phyloP scores from a whole-genome alignment of 1,140 invertebrate species.

The Manduca sexta region DNA sequence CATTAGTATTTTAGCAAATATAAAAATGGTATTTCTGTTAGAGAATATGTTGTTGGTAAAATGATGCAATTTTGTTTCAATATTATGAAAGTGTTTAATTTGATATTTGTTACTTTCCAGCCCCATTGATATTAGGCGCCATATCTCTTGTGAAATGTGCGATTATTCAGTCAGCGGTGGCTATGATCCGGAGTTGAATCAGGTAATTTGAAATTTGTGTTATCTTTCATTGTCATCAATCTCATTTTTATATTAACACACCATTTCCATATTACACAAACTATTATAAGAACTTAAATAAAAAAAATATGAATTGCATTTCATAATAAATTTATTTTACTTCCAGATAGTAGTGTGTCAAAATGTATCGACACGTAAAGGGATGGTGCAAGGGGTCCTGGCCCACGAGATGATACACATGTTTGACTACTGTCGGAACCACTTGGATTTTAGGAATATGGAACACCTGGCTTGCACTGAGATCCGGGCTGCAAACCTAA shows the following conservation, averaged over 20 bases:
- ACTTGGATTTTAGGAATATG: slow-evolving; percentile 91
- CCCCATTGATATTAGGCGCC: slow-evolving; percentile 86
- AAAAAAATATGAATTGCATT: too few relatives aligned
- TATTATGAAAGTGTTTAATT: too few relatives aligned
- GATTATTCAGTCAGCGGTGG: slow-evolving; percentile 88
- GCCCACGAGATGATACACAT: slow-evolving; percentile 97
- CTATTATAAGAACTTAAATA: too few relatives aligned
- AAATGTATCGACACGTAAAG: slow-evolving; percentile 81
- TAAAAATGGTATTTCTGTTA: too few relatives aligned
- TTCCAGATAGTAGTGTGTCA: slow-evolving; percentile 92
- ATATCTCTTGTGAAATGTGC: slow-evolving; percentile 95
- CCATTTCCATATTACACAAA: too few relatives aligned
- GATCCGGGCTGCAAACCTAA: slow-evolving; percentile 92
- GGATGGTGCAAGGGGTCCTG: slow-evolving; percentile 84
- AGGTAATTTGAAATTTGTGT: slow-evolving; percentile 69
- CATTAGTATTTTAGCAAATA: too few relatives aligned
- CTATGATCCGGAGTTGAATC: slow-evolving; percentile 92
- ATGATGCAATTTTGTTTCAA: too few relatives aligned
- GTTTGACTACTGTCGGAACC: slow-evolving; percentile 94
- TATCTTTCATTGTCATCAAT: too few relatives aligned
- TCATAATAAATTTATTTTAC: slow-evolving; percentile 1
- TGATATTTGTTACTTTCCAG: slow-evolving; percentile 69
- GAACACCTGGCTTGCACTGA: slow-evolving; percentile 97
- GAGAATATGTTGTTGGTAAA: too few relatives aligned
- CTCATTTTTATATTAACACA: too few relatives aligned